Conservation (phyloP, 1,140 invertebrate species). For the Eueides isabella region DNA sequence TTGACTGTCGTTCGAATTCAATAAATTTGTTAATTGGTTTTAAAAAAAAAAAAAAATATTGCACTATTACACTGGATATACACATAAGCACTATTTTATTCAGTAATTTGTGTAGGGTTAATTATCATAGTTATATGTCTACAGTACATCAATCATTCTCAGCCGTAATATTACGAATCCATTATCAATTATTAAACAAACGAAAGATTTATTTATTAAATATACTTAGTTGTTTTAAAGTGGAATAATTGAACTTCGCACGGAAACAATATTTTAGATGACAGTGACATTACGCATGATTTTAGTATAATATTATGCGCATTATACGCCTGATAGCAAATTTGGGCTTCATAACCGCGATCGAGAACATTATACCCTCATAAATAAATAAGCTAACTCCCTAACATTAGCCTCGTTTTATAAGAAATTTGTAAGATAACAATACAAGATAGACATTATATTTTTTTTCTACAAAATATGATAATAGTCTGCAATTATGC, state of each 20-base stretch:
- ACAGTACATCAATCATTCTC: too few species aligned
- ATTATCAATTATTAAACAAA: too few species aligned
- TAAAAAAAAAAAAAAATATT: too few species aligned
- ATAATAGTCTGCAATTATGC: background rate
- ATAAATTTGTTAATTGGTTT: too few species aligned
- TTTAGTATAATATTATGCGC: background rate
- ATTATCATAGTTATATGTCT: too few species aligned
- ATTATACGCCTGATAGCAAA: background rate
- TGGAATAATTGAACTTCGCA: background rate
- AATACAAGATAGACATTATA: background rate
- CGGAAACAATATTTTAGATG: background rate
- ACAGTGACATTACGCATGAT: background rate
- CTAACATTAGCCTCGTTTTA: background rate
- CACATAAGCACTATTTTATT: too few species aligned
- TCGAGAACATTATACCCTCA: background rate
- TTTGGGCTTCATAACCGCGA: background rate
- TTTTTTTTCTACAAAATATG: background rate
- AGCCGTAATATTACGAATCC: too few species aligned
- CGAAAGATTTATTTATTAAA: too few species aligned
- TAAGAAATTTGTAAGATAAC: background rate
- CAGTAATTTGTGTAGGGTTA: too few species aligned
- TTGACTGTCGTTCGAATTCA: too few species aligned
- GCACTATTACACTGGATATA: too few species aligned
- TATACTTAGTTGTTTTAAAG: too few species aligned
- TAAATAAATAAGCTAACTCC: conserved; percentile 6